These are phyloP conservation scores for Hymenopus coronatus DNA, from an alignment of 2,888 invertebrate genomes.

Conservation along the genomic window DNA sequence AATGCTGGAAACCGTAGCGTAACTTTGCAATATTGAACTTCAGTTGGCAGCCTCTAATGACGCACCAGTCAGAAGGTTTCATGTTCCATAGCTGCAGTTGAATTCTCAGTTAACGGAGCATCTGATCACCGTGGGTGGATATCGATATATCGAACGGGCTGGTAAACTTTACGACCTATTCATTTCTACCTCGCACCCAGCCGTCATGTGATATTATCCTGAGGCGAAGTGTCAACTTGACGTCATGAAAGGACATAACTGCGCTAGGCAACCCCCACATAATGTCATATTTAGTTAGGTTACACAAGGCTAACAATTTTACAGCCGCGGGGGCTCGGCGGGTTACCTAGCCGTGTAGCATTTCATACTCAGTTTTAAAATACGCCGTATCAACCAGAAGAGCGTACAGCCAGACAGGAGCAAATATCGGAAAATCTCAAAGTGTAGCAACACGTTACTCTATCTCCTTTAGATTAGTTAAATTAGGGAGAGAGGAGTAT, in stretches of 20 bases:
- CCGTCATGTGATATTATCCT: background rate
- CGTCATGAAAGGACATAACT: background rate
- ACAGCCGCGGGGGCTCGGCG: background rate
- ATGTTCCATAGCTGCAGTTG: background rate
- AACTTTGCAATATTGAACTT: too few relatives aligned
- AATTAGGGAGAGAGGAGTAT: too few relatives aligned
- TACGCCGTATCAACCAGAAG: background rate
- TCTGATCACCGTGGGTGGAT: background rate
- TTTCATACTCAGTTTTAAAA: background rate
- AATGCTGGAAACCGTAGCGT: too few relatives aligned
- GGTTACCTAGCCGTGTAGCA: background rate
- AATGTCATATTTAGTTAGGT: background rate
- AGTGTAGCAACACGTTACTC: too few relatives aligned
- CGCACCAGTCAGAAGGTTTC: too few relatives aligned
- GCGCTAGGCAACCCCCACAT: background rate
- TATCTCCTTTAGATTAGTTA: too few relatives aligned
- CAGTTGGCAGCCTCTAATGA: too few relatives aligned
- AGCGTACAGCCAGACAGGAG: too few relatives aligned
- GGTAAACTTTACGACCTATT: background rate
- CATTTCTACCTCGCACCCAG: background rate
- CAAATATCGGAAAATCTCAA: too few relatives aligned
- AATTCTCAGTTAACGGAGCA: background rate
- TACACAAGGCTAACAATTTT: background rate
- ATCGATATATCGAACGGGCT: background rate
- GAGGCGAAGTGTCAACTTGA: background rate